These are phyloP conservation scores for Himalopsyche phryganea DNA, from an alignment of 1,140 invertebrate genomes.

Conservation along the genomic window DNA sequence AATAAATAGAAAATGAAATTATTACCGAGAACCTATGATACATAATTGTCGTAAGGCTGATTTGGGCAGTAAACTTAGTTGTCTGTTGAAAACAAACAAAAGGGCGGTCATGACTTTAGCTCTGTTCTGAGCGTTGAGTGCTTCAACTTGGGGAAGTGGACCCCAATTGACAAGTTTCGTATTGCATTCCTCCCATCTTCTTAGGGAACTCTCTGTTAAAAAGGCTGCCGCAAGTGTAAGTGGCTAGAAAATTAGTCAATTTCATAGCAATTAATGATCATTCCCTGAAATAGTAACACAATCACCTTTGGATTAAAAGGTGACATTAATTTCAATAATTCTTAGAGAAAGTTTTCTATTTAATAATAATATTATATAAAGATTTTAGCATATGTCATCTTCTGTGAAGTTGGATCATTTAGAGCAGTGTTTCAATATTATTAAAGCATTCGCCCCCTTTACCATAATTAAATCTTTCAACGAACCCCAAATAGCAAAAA, in stretches of 20 bases:
- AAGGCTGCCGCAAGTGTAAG: constrained; percentile 68
- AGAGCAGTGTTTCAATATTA: too few species aligned
- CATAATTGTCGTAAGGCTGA: constrained; percentile 78
- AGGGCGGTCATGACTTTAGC: constrained; percentile 81
- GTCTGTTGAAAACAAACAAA: constrained; percentile 82
- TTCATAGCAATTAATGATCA: too few species aligned
- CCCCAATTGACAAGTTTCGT: constrained; percentile 82
- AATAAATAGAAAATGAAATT: too few species aligned
- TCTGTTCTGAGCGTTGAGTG: constrained; percentile 81
- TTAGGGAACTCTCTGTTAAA: constrained; percentile 73
- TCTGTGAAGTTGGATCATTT: too few species aligned
- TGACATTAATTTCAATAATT: too few species aligned
- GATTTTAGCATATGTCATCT: too few species aligned
- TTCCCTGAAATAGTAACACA: too few species aligned
- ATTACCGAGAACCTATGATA: constrained; percentile 77
- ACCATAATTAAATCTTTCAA: too few species aligned
- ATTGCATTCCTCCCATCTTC: constrained; percentile 82
- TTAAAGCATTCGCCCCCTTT: too few species aligned
- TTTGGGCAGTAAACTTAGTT: constrained; percentile 73
- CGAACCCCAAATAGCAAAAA: too few species aligned
- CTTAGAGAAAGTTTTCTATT: background rate
- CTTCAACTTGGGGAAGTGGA: constrained; percentile 79
- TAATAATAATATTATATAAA: too few species aligned
- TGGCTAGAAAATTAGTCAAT: constrained; percentile 50
- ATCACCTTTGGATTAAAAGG: too few species aligned